Conservation (phyloP, 2,888 invertebrate species). For the Frankliniella fusca region DNA sequence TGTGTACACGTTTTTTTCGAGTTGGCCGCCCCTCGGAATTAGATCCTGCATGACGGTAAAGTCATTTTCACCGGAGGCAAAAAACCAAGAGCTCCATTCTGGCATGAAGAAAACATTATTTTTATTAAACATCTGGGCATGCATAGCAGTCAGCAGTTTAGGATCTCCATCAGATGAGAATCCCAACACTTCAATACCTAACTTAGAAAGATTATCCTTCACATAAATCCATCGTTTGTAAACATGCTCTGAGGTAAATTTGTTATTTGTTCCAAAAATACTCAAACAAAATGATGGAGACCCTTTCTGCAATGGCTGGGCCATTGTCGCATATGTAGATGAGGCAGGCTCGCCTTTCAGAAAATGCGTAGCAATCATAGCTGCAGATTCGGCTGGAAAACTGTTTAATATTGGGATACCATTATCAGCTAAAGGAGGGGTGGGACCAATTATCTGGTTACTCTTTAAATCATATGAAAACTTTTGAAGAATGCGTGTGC, state of each 20-base stretch:
- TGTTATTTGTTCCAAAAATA: not conserved
- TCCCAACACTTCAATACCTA: not conserved
- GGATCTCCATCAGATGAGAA: not conserved
- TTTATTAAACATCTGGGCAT: not conserved
- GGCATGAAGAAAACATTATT: not conserved
- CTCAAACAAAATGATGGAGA: not conserved
- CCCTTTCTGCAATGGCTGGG: not conserved
- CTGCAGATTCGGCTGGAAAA: slow-evolving; percentile 14
- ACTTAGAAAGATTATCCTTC: not conserved
- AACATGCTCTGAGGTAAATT: not conserved
- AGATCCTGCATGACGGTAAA: not conserved
- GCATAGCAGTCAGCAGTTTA: not conserved
- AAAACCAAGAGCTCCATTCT: not conserved
- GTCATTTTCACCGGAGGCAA: not conserved
- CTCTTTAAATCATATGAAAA: not conserved
- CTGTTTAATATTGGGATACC: not conserved
- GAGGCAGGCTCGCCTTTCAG: not conserved
- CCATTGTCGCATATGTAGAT: not conserved
- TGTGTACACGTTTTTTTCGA: too few species aligned
- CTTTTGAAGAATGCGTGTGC: not conserved
- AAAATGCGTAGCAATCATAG: not conserved
- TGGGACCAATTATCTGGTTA: not conserved
- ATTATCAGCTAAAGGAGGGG: slow-evolving; percentile 13
- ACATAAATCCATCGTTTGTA: not conserved
- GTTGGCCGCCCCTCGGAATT: too few species aligned